These are phyloP conservation scores for Antechinus flavipes DNA, from an alignment of 2,113 vertebrate species.

Conservation along the genomic window DNA sequence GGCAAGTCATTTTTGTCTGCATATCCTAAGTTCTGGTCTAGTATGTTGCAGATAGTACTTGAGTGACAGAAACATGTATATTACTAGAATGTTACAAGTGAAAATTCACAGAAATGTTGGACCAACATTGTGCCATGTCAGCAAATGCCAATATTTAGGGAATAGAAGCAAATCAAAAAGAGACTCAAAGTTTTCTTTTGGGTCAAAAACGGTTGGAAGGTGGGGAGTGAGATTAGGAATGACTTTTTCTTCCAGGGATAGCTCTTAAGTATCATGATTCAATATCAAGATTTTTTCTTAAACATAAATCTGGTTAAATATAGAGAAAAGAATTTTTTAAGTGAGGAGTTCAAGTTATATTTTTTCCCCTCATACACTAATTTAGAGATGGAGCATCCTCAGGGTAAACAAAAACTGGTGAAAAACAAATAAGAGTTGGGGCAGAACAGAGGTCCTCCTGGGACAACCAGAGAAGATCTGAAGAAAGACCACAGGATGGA, in stretches of 20 bases:
- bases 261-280: too few species aligned
- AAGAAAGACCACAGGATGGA: too few species aligned
- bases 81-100: neutral
- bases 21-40: slow-evolving; percentile 57
- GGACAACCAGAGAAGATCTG: too few species aligned
- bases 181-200: too few species aligned
- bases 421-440: too few species aligned
- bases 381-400: slow-evolving; percentile 83
- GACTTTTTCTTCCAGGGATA: too few species aligned
- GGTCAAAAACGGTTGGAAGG: too few species aligned
- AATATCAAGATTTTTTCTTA: too few species aligned
- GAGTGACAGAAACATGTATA: slow-evolving; percentile 3
- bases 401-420: too few species aligned
- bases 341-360: slow-evolving; percentile 52
- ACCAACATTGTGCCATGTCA: slow-evolving; percentile 87
- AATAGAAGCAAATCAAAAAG: slow-evolving; percentile 64
- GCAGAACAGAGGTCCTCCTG: too few species aligned
- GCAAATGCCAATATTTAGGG: slow-evolving; percentile 76
- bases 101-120: slow-evolving; percentile 27
- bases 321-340: slow-evolving; percentile 12
- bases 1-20: slow-evolving; percentile 23
- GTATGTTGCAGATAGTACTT: slow-evolving; percentile 59
- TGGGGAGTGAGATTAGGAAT: too few species aligned
- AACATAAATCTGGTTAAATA: too few species aligned
- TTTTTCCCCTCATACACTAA: slow-evolving; percentile 70